Conservation (phyloP, 2,113 vertebrate species). For the Syrmaticus mikado region DNA sequence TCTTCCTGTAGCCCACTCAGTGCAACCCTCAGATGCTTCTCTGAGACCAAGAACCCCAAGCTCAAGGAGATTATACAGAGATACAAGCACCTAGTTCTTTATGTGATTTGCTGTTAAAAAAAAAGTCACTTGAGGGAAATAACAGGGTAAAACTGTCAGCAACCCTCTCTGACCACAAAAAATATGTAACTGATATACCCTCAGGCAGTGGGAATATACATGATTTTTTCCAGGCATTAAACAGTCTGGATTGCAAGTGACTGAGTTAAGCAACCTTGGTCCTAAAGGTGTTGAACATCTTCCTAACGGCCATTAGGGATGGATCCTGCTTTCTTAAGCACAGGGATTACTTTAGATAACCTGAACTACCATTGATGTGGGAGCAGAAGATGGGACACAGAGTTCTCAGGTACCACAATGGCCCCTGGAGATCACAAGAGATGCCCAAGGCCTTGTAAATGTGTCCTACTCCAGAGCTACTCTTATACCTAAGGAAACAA, state of each 20-base stretch:
- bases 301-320: background rate
- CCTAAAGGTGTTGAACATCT: background rate
- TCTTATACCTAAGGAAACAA: background rate
- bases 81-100: background rate
- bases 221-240: background rate
- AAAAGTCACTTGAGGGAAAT: background rate
- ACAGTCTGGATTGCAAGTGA: background rate
- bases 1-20: background rate
- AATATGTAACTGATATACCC: background rate
- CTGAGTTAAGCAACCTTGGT: background rate
- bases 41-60: background rate
- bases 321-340: background rate
- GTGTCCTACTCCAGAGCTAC: background rate
- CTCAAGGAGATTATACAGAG: background rate
- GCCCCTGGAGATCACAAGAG: background rate
- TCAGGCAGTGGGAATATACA: background rate
- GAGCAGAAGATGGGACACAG: background rate
- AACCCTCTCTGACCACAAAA: background rate
- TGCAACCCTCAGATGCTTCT: no score
- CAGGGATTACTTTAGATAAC: background rate
- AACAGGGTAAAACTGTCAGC: background rate
- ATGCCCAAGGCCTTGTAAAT: background rate
- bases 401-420: background rate
- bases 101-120: background rate
- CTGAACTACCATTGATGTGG: background rate